These are phyloP conservation scores for Zaprionus vittiger DNA, from an alignment of 1,140 invertebrate species.

Conservation along the genomic window DNA sequence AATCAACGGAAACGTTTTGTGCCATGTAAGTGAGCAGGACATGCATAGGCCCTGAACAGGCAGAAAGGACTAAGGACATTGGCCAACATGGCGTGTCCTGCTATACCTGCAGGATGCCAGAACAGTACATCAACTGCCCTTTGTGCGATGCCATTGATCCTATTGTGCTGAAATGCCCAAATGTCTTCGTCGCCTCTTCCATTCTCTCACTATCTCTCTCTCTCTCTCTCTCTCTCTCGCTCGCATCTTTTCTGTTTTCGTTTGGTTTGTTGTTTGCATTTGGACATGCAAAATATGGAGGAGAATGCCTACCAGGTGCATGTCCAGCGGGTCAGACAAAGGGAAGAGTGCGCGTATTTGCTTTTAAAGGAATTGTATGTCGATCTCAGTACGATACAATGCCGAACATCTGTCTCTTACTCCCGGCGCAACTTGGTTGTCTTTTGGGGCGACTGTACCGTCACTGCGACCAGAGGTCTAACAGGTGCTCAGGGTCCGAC, in stretches of 20 bases:
- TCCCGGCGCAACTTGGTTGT: conserved; percentile 17
- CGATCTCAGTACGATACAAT: conserved; percentile 64
- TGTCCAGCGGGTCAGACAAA: conserved; percentile 31
- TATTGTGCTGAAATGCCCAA: conserved; percentile 55
- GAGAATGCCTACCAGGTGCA: conserved; percentile 35
- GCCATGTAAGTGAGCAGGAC: conserved; percentile 40
- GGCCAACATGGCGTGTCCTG: conserved; percentile 38
- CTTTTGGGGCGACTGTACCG: conserved; percentile 30
- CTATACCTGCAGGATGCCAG: conserved; percentile 56
- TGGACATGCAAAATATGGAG: conserved; percentile 73
- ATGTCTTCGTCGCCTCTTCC: conserved; percentile 39
- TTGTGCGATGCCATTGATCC: conserved; percentile 46
- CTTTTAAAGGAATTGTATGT: conserved; percentile 54
- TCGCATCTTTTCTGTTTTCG: neutral
- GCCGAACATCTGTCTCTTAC: conserved; percentile 67
- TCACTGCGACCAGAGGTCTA: conserved; percentile 1
- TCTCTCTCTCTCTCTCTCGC: neutral
- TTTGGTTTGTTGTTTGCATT: conserved; percentile 59
- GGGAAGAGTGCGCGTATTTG: conserved; percentile 29
- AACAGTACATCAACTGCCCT: conserved; percentile 36
- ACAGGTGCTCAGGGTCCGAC: conserved; percentile 31
- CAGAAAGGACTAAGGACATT: conserved; percentile 2
- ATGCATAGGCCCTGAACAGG: conserved; percentile 11
- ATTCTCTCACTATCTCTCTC: neutral
- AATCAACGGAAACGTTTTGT: conserved; percentile 61